Percentiles rank a stretch among this genome's conserved stretches.
phyloP scores from a whole-genome alignment of 2,113 vertebrate species.

The Mystacornis crossleyi region DNA sequence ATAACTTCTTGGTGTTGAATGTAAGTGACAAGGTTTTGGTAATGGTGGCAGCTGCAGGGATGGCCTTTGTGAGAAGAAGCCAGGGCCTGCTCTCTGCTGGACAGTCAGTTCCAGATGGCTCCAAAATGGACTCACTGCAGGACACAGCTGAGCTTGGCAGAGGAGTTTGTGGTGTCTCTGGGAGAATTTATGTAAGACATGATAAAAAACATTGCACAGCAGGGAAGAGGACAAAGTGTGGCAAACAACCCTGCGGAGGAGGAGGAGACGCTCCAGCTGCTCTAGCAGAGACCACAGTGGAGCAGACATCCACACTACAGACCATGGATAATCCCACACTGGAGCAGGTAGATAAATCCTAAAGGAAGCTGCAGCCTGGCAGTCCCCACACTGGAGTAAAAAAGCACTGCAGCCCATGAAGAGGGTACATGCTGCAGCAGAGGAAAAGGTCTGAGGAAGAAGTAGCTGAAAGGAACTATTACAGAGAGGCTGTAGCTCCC shows the following conservation, averaged over 20 bases:
- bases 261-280: neutral
- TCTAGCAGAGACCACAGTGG: neutral
- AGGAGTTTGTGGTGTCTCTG: neutral
- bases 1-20: neutral
- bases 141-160: neutral
- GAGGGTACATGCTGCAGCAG: neutral
- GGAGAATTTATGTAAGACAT: neutral
- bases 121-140: neutral
- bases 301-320: neutral
- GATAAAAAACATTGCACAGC: neutral
- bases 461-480: neutral
- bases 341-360: neutral
- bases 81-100: neutral
- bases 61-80: neutral
- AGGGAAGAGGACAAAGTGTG: neutral
- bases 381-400: rapidly evolving
- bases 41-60: neutral
- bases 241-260: neutral
- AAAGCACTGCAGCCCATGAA: neutral
- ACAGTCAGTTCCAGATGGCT: neutral
- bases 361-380: neutral
- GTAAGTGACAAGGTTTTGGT: neutral
- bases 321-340: neutral
- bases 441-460: neutral
- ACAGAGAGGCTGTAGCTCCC: neutral